Percentiles rank a stretch among this genome's conserved stretches.
These are phyloP conservation scores for Lacanobia oleracea DNA, from an alignment of 2,888 invertebrate genomes.

Conservation along the genomic window DNA sequence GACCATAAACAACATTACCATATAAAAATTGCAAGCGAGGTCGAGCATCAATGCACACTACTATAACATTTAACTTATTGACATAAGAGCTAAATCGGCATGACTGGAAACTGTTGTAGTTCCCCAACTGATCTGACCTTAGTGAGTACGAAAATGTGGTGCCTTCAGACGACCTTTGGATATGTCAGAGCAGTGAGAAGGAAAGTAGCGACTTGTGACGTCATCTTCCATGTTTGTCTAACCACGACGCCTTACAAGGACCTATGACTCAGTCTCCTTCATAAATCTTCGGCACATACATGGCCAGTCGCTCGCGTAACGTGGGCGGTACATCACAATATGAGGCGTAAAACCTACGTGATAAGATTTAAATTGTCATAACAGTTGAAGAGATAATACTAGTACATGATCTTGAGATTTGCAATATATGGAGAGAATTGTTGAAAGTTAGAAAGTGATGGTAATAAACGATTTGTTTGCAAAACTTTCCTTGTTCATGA, in stretches of 20 bases:
- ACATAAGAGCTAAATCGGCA: conserved; percentile 33
- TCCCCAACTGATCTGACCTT: conserved; percentile 31
- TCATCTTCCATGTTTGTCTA: conserved; percentile 50
- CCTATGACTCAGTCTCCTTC: conserved; percentile 59
- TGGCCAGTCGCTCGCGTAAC: conserved; percentile 46
- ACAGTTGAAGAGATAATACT: conserved; percentile 27
- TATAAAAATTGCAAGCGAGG: conserved; percentile 49
- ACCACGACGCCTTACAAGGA: conserved; percentile 56
- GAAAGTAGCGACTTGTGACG: conserved; percentile 65
- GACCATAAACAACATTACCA: conserved; percentile 47
- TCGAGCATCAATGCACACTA: conserved; percentile 17
- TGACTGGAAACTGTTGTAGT: neutral
- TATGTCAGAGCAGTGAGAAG: conserved; percentile 49
- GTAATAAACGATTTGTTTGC: conserved; percentile 34
- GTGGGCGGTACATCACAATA: conserved; percentile 59
- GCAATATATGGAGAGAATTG: conserved; percentile 43
- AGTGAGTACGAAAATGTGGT: conserved; percentile 24
- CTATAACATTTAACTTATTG: conserved; percentile 20
- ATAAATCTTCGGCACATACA: conserved; percentile 57
- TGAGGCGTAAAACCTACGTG: conserved; percentile 53
- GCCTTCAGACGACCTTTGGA: conserved; percentile 48
- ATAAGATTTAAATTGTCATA: conserved; percentile 58
- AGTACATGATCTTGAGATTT: conserved; percentile 43
- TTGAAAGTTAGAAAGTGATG: conserved; percentile 66
- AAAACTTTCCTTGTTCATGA: conserved; percentile 44